Base-by-base conservation (phyloP, 2,888 invertebrate genomes). In the Drosophila fungiperda region DNA sequence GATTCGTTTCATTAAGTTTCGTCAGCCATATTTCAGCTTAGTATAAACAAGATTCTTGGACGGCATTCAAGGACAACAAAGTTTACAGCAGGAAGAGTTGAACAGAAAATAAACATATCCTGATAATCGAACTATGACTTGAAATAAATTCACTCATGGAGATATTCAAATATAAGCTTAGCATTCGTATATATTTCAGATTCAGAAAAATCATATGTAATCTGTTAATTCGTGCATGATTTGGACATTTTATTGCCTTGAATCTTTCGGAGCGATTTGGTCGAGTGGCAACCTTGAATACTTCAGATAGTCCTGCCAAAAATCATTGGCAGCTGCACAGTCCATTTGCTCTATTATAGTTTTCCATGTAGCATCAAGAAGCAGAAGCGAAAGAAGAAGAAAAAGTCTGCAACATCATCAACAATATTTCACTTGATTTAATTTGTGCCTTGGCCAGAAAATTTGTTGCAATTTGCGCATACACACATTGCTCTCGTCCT, bases 391-490 rank as follows among this genome's bases (percentile, higher is more conserved):
- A 57, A 49, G 23, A 57, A 49, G 29, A 11, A 49, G 23, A 36
- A 70, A 50, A 67, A 58, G 64, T 75, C 61, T 71, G 78, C 78
- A 55, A 68, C 79, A 78, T 82, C 81, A 81, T 81, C 79, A 77
- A 79, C 82, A 73, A 81, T 81, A 78, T 81, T 81, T 81, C 61
- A 81, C 71, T 81, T 79, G 76, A 76, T 81, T 76, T 81, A 81
- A 81, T 81, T 78, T 81, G 68, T 66, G 73, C 73, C 72, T 68
- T 59, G 49, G 63, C 66, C 68, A 60, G 69, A 63, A 64, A 78
- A 85, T 87, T 87, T 86, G 83, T 78, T 87, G 86, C 83, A 87
- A 86, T 86, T 87, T 84, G 87, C 89, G 61, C 80, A 72, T 42
- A 78, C 61, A 72, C 64, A 62, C 59, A 63, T 62, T 65, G 49